phyloP scores from a whole-genome alignment of 2,888 invertebrate species.

The Pelosia muscerda region DNA sequence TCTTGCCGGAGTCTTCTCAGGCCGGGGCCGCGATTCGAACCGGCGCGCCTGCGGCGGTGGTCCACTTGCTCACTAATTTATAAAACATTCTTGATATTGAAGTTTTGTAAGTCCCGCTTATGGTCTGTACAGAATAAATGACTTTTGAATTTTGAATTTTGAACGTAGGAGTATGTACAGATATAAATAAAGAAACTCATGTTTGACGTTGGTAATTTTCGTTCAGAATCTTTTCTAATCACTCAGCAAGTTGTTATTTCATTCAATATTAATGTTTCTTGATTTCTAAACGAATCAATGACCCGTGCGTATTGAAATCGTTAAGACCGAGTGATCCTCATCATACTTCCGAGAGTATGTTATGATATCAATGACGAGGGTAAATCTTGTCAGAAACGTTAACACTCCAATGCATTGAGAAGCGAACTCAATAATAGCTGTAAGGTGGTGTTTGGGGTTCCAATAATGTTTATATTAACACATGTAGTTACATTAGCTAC shows the following conservation, averaged over 20 bases:
- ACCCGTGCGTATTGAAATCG: not conserved
- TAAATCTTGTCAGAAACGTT: constrained; percentile 22
- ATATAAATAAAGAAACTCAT: no score
- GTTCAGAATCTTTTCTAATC: not conserved
- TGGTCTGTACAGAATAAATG: no score
- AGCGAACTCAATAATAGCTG: not conserved
- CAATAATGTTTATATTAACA: not conserved
- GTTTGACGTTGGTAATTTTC: not conserved
- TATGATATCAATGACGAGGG: constrained; percentile 15
- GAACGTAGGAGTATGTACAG: no score
- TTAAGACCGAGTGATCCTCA: constrained; percentile 14
- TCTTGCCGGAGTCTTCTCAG: no score
- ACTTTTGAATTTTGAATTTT: no score
- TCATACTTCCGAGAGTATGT: constrained; percentile 12
- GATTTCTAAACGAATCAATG: constrained; percentile 3
- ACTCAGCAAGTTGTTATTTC: not conserved
- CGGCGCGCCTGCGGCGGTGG: no score
- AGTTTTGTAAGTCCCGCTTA: no score
- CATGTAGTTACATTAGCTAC: no score
- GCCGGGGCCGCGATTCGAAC: no score
- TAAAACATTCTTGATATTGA: no score
- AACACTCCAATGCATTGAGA: constrained; percentile 11
- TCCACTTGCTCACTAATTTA: no score
- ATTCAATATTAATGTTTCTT: not conserved
- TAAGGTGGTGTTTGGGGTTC: not conserved